Evolutionary conservation across 2,113 vertebrate genomes (phyloP).

Genomic region (Vulpes vulpes): DNA sequence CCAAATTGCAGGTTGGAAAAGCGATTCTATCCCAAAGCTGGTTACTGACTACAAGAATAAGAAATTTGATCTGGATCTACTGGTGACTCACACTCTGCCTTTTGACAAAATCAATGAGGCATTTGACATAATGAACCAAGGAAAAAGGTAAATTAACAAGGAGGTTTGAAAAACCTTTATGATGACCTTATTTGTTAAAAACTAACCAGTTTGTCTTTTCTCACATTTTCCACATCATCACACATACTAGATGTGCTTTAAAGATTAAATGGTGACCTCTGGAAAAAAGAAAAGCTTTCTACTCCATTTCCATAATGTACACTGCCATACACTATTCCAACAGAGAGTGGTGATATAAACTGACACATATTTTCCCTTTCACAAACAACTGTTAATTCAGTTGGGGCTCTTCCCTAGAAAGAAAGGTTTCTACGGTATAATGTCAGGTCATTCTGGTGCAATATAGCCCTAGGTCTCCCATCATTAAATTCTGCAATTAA

Average conservation of each 20-base stretch:
- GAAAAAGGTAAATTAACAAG: conserved; percentile 86
- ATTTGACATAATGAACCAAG: conserved; percentile 88
- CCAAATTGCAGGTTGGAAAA: conserved; percentile 88
- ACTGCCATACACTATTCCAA: not conserved
- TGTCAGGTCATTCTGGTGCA: not conserved
- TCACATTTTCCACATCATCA: not conserved
- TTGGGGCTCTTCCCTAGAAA: not conserved
- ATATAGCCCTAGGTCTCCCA: not conserved
- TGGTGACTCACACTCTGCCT: conserved; percentile 89
- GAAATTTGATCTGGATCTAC: conserved; percentile 89
- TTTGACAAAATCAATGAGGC: conserved; percentile 90
- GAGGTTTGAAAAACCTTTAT: not conserved
- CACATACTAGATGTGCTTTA: not conserved
- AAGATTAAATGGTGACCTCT: conserved; percentile 1
- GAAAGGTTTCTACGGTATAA: not conserved
- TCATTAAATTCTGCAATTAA: not conserved
- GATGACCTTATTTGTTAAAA: conserved; percentile 7
- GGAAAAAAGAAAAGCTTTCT: not conserved
- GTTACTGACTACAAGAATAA: conserved; percentile 89
- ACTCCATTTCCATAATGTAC: not conserved
- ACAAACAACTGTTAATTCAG: not conserved
- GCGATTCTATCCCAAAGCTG: conserved; percentile 87
- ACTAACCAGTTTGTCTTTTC: not conserved
- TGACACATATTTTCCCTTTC: not conserved
- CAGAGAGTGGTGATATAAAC: not conserved